These are phyloP conservation scores for Cyprinodon brontotheroides DNA, from an alignment of 2,113 vertebrate genomes.

Conservation along the genomic window DNA sequence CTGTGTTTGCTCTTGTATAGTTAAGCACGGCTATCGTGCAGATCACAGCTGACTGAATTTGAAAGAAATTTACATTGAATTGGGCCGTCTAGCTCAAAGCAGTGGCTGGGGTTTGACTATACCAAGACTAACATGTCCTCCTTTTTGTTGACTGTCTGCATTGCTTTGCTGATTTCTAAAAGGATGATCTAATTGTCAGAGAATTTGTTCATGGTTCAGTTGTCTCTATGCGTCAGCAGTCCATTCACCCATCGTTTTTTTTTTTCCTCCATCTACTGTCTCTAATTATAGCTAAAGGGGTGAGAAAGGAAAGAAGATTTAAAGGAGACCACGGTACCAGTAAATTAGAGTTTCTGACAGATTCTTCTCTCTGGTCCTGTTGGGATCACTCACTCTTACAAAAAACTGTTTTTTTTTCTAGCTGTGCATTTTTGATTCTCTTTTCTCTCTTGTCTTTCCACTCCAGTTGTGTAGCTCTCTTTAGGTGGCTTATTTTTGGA, in stretches of 20 bases:
- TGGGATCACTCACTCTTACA: conserved; percentile 32
- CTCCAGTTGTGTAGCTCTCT: conserved; percentile 15
- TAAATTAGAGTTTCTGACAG: conserved; percentile 46
- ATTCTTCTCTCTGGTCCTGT: conserved; percentile 39
- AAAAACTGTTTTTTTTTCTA: conserved; percentile 26
- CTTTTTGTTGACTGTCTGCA: conserved; percentile 65
- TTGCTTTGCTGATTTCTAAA: conserved; percentile 79
- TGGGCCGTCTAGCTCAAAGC: background rate
- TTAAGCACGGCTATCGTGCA: conserved; percentile 56
- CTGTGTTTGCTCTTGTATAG: conserved; percentile 53
- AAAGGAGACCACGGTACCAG: conserved; percentile 42
- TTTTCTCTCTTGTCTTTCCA: conserved; percentile 41
- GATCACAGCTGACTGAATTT: conserved; percentile 26
- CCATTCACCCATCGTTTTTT: conserved; percentile 54
- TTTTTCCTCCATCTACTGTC: conserved; percentile 33
- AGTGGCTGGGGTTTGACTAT: conserved; percentile 72
- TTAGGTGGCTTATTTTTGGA: conserved; percentile 1
- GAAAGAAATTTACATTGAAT: conserved; percentile 39
- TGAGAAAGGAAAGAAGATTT: conserved; percentile 62
- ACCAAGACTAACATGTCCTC: conserved; percentile 62
- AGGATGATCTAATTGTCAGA: conserved; percentile 84
- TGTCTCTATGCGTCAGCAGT: conserved; percentile 63
- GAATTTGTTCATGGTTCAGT: conserved; percentile 66
- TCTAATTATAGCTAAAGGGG: conserved; percentile 63
- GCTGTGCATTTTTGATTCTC: conserved; percentile 22